Base-by-base conservation (phyloP, 2,888 invertebrate genomes). In the Anorthoa munda region DNA sequence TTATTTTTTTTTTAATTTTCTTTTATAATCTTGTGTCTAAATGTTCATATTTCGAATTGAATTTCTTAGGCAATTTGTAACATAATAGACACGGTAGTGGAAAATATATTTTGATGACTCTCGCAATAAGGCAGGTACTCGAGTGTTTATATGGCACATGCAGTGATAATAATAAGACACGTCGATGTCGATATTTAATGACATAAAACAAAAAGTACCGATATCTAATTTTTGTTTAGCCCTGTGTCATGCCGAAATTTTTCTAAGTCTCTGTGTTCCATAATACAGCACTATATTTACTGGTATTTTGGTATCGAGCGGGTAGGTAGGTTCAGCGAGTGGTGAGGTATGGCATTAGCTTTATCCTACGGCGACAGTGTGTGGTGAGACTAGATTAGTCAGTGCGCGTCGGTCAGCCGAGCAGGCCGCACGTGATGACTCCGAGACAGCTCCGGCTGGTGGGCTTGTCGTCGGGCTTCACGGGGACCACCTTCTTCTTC, bases 401-500 rank as follows among this genome's bases (percentile, higher is more conserved):
- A 75, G 70, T 61, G 11, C 7, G 31, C 4, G 45, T 50, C 50
- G 66, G 68, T 86, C 77, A 92, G 66, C 94, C 95, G 23, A 94
- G 59, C 4, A 96, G 89, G 0, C 95, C 95, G 66, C 95, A 96
- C 0, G 94, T 93, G 84, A 94, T 81, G 17, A 92, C 84, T 77
- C 86, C 94, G 26, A 94, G 83, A 65, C 94, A 93, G 65, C 95
- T 93, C 51, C 93, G 86, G 61, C 80, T 70, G 17, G 63, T 70
- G 78, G 39, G 82, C 75, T 60, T 86, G 66, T 78, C 80, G 45
- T 83, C 91, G 0, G 92, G 90, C 0, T 87, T 86, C 0, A 87
- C 92, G 0, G 90, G 71, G 2, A 94, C 91, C 2, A 93, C 92
- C 86, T 94, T 94, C 87, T 94, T 95, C 87, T 94, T 95, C 87